Evolutionary conservation across 2,797 vertebrate species (phyloP).

Genomic region (Phyllotis vaccarum): DNA sequence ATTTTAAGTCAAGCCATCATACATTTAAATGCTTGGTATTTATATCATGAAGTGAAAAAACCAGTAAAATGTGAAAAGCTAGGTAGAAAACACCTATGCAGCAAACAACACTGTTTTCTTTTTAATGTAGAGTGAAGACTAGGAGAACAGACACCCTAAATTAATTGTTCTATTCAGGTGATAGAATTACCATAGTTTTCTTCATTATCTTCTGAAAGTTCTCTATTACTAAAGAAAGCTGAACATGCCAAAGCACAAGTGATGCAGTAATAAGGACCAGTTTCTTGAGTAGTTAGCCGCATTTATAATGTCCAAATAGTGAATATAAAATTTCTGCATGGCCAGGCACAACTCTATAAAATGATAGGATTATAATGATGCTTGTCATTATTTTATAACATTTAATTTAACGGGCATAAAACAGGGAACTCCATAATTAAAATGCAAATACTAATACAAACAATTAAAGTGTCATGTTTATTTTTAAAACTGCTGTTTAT

Average conservation of each 20-base stretch:
- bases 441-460: neutral
- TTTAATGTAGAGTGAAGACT: neutral
- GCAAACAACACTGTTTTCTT: neutral
- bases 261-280: neutral
- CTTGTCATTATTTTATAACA: neutral
- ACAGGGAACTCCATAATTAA: neutral
- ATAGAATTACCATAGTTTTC: neutral
- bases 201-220: constrained; percentile 5
- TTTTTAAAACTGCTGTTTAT: neutral
- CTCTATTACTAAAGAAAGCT: neutral
- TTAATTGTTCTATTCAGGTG: neutral
- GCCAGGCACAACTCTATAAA: neutral
- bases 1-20: neutral
- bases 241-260: neutral
- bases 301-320: neutral
- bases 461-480: constrained; percentile 1
- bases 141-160: neutral
- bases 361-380: neutral
- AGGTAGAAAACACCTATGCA: neutral
- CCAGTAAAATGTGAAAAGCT: neutral
- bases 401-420: neutral
- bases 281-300: neutral
- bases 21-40: neutral
- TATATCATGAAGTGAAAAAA: neutral
- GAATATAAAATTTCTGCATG: neutral